Evolutionary conservation across 2,888 invertebrate species (phyloP).

Genomic region (Margaritifera margaritifera): DNA sequence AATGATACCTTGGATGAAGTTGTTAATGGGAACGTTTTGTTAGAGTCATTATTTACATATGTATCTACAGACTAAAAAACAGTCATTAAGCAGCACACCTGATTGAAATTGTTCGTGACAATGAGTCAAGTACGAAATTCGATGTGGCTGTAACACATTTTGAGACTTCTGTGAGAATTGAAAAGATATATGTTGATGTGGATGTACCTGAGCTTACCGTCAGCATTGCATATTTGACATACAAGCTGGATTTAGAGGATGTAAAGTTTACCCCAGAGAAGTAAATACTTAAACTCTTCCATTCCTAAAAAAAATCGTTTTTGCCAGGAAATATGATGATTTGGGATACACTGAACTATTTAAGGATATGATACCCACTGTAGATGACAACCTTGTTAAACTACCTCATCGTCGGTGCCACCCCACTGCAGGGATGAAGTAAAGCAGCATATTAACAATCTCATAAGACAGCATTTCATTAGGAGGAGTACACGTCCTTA

Average conservation of each 20-base stretch:
- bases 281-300: background rate
- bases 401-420: slow-evolving; percentile 9
- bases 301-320: background rate
- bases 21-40: too few species aligned
- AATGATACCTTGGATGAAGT: too few species aligned
- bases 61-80: background rate
- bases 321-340: slow-evolving; percentile 4
- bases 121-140: background rate
- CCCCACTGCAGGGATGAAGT: slow-evolving; percentile 12
- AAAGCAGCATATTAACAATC: slow-evolving; percentile 9
- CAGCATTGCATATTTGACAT: background rate
- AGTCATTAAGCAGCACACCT: background rate
- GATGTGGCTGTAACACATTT: background rate
- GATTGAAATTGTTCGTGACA: background rate
- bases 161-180: background rate
- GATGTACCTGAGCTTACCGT: background rate
- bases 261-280: background rate
- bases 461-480: slow-evolving; percentile 3
- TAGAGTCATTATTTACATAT: too few species aligned
- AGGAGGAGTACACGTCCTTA: slow-evolving; percentile 13
- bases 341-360: slow-evolving; percentile 1
- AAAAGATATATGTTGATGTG: background rate
- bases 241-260: slow-evolving; percentile 4
- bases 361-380: slow-evolving; percentile 4
- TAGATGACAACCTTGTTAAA: slow-evolving; percentile 4